A percentile compares a stretch with the other conserved stretches of the same genome.
These are phyloP conservation scores for Apolygus lucorum DNA, from an alignment of 1,140 invertebrate species.

Conservation along the genomic window DNA sequence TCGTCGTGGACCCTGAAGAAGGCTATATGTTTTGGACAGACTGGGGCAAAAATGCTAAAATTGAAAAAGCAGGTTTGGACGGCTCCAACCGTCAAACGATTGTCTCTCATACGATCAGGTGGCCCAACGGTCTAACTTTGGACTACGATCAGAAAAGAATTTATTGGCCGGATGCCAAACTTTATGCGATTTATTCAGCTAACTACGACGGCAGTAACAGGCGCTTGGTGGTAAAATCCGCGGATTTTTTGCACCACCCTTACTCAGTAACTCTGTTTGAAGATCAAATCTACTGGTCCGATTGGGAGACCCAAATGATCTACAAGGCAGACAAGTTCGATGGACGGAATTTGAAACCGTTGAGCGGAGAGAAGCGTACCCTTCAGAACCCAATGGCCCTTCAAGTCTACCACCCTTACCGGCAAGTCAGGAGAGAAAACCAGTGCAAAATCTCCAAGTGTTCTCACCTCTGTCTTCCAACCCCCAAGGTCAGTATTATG, in stretches of 20 bases:
- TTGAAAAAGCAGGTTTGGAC: constrained; percentile 90
- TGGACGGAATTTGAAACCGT: constrained; percentile 7
- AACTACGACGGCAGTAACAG: constrained; percentile 75
- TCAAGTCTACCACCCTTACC: constrained; percentile 24
- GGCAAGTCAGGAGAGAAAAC: constrained; percentile 17
- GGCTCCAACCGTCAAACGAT: constrained; percentile 77
- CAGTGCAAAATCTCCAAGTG: constrained; percentile 8
- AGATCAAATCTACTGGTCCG: constrained; percentile 93
- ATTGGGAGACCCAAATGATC: constrained; percentile 58
- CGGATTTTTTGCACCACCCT: constrained; percentile 69
- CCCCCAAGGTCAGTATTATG: constrained; percentile 15
- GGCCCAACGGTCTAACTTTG: constrained; percentile 89
- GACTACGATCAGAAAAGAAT: constrained; percentile 70
- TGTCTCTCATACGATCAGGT: constrained; percentile 78
- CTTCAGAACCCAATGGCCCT: constrained; percentile 22
- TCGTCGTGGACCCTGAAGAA: constrained; percentile 90
- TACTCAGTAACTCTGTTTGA: constrained; percentile 87
- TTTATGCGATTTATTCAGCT: constrained; percentile 72
- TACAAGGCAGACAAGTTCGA: constrained; percentile 27
- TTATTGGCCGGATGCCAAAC: constrained; percentile 94
- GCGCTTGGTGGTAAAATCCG: constrained; percentile 63
- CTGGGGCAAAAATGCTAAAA: constrained; percentile 79
- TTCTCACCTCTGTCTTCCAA: constrained; percentile 22
- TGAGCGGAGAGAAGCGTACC: background rate
- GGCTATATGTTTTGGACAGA: constrained; percentile 97